Percentiles rank a stretch among this genome's conserved stretches.
phyloP scores from a whole-genome alignment of 1,140 invertebrate species.

The Megalopta genalis region DNA sequence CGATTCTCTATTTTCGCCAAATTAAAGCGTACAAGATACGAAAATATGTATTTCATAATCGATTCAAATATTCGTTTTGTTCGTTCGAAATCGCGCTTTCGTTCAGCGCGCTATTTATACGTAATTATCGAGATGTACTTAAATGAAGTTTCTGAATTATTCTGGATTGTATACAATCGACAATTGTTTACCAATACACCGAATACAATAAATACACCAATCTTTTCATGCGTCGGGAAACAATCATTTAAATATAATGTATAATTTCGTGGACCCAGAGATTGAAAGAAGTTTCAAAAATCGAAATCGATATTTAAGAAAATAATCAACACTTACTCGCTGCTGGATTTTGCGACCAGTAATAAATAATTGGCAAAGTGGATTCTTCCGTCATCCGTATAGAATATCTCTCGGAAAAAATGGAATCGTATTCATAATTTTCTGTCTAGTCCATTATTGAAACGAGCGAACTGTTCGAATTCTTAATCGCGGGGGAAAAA shows the following conservation, averaged over 20 bases:
- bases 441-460: constrained; percentile 18
- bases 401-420: constrained; percentile 14
- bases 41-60: not conserved
- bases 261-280: not conserved
- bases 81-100: constrained; percentile 9
- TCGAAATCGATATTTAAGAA: not conserved
- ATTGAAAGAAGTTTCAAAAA: not conserved
- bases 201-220: not conserved
- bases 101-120: not conserved
- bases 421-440: constrained; percentile 9
- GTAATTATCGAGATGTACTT: not conserved
- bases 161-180: no score
- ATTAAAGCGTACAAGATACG: not conserved
- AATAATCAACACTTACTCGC: constrained; percentile 37
- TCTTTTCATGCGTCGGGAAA: not conserved
- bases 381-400: constrained; percentile 29
- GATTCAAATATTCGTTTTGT: not conserved
- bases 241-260: not conserved
- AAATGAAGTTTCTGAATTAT: not conserved
- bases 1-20: not conserved
- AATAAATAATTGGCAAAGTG: constrained; percentile 25
- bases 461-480: constrained; percentile 19
- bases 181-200: no score
- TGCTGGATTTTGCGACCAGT: constrained; percentile 24
- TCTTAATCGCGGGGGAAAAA: constrained; percentile 43